phyloP scores from a whole-genome alignment of 2,888 invertebrate genomes.

The Lasioglossum zephyrum region DNA sequence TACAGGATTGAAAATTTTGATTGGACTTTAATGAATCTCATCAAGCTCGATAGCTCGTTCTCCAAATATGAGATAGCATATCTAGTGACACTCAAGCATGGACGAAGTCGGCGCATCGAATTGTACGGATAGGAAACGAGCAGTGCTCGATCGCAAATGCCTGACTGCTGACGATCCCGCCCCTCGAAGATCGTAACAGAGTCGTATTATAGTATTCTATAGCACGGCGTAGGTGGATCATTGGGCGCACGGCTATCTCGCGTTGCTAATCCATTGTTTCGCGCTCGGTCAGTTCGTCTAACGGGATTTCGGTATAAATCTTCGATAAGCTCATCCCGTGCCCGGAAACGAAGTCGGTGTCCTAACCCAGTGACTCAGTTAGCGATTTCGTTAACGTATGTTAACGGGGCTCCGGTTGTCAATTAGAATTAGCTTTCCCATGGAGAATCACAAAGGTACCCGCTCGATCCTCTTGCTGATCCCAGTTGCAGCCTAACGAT shows the following conservation, averaged over 20 bases:
- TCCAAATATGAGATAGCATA: background rate
- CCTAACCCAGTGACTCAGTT: conserved; percentile 31
- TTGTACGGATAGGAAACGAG: background rate
- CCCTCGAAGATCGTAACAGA: background rate
- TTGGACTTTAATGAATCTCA: too few relatives aligned
- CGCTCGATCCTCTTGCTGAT: background rate
- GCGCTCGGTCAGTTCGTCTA: conserved; percentile 5
- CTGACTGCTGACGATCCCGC: background rate
- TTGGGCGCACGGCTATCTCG: background rate
- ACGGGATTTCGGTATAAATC: conserved; percentile 38
- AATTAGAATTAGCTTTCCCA: conserved; percentile 68
- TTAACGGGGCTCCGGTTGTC: conserved; percentile 52
- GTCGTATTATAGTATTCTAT: conserved; percentile 22
- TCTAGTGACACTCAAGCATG: background rate
- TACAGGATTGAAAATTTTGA: too few relatives aligned
- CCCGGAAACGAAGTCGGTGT: conserved; percentile 26
- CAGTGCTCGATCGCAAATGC: background rate
- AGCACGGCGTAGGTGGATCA: conserved; percentile 18
- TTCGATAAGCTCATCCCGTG: conserved; percentile 18
- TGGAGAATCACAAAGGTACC: conserved; percentile 9
- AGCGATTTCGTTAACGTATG: conserved; percentile 60
- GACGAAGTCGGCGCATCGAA: background rate
- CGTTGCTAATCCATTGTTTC: conserved; percentile 27
- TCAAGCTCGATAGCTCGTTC: background rate
- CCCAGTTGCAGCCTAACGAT: conserved; percentile 46